Evolutionary conservation across 1,140 invertebrate species (phyloP), one percentile per base, ranked within the genome.

Genomic region (Diuraphis noxia): DNA sequence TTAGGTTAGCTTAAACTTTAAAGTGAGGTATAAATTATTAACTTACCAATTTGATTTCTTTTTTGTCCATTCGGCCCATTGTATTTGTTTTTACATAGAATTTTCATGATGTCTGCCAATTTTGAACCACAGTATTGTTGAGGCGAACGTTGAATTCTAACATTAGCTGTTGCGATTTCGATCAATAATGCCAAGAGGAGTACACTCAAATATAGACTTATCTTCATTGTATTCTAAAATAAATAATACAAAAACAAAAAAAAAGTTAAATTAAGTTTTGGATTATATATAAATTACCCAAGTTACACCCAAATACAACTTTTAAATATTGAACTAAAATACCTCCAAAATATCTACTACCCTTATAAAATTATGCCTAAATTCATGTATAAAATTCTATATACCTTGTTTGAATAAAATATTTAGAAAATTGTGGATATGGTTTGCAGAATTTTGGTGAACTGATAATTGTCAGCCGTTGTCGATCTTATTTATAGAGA

Each of bases 181-280:
- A 86, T 34, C n/a, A 86, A n/a, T 25, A 86, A 86, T 49, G 43
- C 46, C 30, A 86, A 34, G 19, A 34, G n/a, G 1, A 86, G 19
- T 34, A 79, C 34, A 36, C 72, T 36, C 34, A 79, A 36, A 8
- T 79, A 79, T 4, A 79, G 21, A 34, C 34, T 79, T 19, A 79
- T 79, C 72, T 79, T 79, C 72, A 79, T 79, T 79, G 17, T 79
- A 36, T 30, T 90, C 88, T 90, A 40, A 90, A 77, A 90, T 38
- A 90, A 77, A 90, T 38, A 4, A 2, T n/a, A 34, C 3, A 89
- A 43, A 88, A 17, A 52, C 8, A 46, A 52, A 40, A 10, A 88
- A 41, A 25, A 40, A 63, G n/a, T 38, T 63, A n/a, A 63, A n/a
- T 17, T 38, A 87, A 23, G n/a, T 52, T 25, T 0, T 52, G 6